Evolutionary conservation across 1,140 invertebrate species (phyloP), one percentile per base, ranked within the genome.

Genomic region (Anoplolepis gracilipes): DNA sequence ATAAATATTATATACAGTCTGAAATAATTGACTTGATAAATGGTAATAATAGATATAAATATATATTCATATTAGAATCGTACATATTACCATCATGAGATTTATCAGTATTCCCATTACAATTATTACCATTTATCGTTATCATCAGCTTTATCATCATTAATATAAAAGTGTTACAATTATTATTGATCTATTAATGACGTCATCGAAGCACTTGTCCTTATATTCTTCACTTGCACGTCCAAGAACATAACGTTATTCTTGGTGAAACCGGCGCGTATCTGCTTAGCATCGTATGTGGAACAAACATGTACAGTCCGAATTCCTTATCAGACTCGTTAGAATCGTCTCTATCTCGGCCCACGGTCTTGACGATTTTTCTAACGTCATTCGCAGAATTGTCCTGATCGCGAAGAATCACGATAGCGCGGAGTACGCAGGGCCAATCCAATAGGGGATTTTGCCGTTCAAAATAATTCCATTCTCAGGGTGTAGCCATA

Each of bases 401-500:
- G 0, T 95, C 94, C 89, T 97, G 96, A 92, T 97, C 97, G 8
- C 95, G 96, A 59, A 97, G 92, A 1, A 95, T 95, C 2, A 97
- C 95, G 70, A 95, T 96, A 33, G 96, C 95, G 81, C 95, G 95
- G 6, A 97, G 93, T 57, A 96, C 93, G 84, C 96, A 97, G 0
- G 97, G 97, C 97, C 97, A 97, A 69, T 95, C 94, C 79, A 97
- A 93, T 36, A 97, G 89, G 0, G 96, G 94, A 94, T 97, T 42
- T 97, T 95, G 10, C 97, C 97, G 88, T 97, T 97, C 25, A 97
- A 90, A 96, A 96, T 5, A 97, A 92, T 85, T 97, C 96, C 30
- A 97, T 94, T 92, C 96, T 95, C 16, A 97, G 87, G 2, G 96
- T 96, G 92, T 97, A 97, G n/a, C 97, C 97, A 87, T 96, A 97